Percentiles rank a stretch among this genome's conserved stretches.
These are phyloP conservation scores for Atlantisia rogersi DNA, from an alignment of 2,113 vertebrate species.

Conservation along the genomic window DNA sequence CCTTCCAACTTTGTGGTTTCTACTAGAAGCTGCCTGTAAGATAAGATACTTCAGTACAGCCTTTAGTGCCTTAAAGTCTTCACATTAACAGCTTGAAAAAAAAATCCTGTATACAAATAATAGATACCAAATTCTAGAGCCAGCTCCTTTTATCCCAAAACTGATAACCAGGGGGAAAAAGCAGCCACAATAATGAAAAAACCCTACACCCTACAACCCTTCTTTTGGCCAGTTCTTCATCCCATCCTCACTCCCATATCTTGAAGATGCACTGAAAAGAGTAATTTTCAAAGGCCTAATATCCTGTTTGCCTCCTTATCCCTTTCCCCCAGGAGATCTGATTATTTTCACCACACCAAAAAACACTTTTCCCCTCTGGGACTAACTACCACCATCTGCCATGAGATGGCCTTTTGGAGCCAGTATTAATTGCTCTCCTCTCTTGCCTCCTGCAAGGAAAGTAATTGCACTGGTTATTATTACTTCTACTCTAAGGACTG, in stretches of 20 bases:
- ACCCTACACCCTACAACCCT: neutral
- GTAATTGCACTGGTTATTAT: neutral
- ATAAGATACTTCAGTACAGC: neutral
- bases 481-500: neutral
- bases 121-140: neutral
- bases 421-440: neutral
- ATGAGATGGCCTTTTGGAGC: neutral
- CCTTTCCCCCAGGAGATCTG: neutral
- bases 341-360: neutral
- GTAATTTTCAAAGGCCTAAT: neutral
- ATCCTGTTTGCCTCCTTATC: neutral
- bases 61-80: neutral
- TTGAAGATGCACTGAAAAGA: neutral
- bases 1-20: neutral
- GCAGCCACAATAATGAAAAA: neutral
- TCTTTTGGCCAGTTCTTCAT: neutral
- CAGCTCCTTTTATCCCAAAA: neutral
- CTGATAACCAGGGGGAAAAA: fast-evolving
- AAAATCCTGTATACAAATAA: neutral
- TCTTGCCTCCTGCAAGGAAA: neutral
- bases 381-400: neutral
- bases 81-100: neutral
- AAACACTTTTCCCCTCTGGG: neutral
- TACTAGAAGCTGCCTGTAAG: neutral
- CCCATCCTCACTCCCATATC: neutral